Evolutionary conservation across 2,113 vertebrate genomes (phyloP).

Genomic region (Nerophis lumbriciformis): DNA sequence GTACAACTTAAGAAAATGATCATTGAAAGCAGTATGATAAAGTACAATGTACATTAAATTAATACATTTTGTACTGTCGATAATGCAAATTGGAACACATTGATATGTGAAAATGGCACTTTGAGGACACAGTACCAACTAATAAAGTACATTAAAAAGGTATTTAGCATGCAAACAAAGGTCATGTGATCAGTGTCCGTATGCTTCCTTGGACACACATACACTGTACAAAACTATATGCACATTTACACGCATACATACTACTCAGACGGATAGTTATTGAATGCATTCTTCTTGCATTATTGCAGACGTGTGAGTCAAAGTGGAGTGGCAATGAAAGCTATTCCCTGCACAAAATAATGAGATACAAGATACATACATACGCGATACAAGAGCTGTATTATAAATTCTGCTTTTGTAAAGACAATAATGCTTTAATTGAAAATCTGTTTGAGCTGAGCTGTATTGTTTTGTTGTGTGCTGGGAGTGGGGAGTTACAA

Average conservation of each 20-base stretch:
- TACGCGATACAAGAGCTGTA: background rate
- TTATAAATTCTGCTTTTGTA: background rate
- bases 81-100: too few species aligned
- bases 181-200: constrained; percentile 30
- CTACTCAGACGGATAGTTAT: background rate
- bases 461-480: background rate
- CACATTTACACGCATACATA: background rate
- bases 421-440: background rate
- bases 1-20: too few species aligned
- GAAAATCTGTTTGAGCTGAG: background rate
- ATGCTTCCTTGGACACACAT: constrained; percentile 15
- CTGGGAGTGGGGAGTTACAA: background rate
- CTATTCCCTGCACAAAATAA: background rate
- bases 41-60: too few species aligned
- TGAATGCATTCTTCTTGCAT: background rate
- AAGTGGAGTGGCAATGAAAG: background rate
- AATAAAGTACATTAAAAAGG: too few species aligned
- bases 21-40: too few species aligned
- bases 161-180: constrained; percentile 16
- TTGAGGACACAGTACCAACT: too few species aligned
- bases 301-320: background rate
- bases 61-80: too few species aligned
- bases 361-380: background rate
- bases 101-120: too few species aligned
- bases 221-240: background rate